Conservation (phyloP, 1,140 invertebrate genomes). For the Charaxes varanes region DNA sequence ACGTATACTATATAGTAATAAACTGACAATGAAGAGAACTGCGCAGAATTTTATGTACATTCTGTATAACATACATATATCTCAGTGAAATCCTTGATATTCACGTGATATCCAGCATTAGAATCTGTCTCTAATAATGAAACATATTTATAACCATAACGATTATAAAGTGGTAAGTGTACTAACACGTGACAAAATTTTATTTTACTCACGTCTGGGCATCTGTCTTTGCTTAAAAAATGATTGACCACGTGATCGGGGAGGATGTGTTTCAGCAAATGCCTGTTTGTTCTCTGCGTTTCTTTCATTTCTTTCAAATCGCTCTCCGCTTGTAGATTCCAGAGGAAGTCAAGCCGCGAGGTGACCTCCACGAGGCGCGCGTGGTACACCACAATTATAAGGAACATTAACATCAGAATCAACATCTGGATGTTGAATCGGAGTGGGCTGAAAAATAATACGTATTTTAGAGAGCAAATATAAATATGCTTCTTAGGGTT, state of each 20-base stretch:
- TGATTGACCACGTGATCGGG: slow-evolving; percentile 98
- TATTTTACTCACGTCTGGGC: slow-evolving; percentile 77
- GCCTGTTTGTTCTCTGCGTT: slow-evolving; percentile 88
- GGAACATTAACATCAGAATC: slow-evolving; percentile 86
- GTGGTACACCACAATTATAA: slow-evolving; percentile 92
- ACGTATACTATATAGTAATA: too few relatives aligned
- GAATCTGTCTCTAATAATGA: too few relatives aligned
- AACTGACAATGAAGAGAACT: too few relatives aligned
- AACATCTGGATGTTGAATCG: slow-evolving; percentile 85
- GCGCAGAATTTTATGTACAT: too few relatives aligned
- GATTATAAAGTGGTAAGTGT: too few relatives aligned
- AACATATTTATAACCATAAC: too few relatives aligned
- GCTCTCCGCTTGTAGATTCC: slow-evolving; percentile 94
- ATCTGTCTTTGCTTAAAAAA: slow-evolving; percentile 83
- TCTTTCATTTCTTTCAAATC: slow-evolving; percentile 95
- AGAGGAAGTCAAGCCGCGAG: slow-evolving; percentile 93
- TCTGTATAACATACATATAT: too few relatives aligned
- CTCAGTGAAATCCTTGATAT: too few relatives aligned
- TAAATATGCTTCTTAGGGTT: too few relatives aligned
- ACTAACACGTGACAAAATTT: too few relatives aligned
- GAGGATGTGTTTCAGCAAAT: slow-evolving; percentile 93
- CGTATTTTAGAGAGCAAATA: too few relatives aligned
- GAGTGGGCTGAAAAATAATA: slow-evolving; percentile 66
- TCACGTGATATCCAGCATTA: too few relatives aligned
- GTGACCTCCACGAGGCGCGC: slow-evolving; percentile 93